Evolutionary conservation across 2,797 vertebrate genomes (phyloP).

Genomic region (Pseudomugil tenellus): DNA sequence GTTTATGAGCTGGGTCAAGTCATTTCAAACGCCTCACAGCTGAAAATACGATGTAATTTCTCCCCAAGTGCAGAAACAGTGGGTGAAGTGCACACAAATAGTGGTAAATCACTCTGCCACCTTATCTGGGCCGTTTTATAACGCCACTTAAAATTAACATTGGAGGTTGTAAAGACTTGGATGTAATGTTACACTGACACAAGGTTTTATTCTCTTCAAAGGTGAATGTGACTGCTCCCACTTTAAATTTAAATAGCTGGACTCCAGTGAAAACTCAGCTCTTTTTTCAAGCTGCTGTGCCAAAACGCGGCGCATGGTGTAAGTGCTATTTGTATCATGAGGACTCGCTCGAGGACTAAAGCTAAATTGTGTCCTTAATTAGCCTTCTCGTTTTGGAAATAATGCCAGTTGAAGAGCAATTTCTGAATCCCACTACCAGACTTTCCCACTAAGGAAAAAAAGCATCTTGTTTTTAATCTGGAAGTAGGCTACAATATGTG

Average conservation of each 20-base stretch:
- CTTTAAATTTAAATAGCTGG: constrained; percentile 13
- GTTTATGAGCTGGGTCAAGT: constrained; percentile 73
- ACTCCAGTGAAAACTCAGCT: constrained; percentile 15
- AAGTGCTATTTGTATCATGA: not conserved
- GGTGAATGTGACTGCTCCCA: not conserved
- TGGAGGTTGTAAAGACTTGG: constrained; percentile 50
- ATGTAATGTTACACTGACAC: constrained; percentile 34
- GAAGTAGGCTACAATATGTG: not conserved
- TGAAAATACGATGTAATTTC: constrained; percentile 85
- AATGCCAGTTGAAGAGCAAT: constrained; percentile 35
- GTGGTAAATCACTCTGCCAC: constrained; percentile 83
- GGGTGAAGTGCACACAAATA: too few relatives aligned
- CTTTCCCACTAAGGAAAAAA: not conserved
- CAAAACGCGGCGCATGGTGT: not conserved
- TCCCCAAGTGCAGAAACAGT: too few relatives aligned
- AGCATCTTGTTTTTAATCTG: not conserved
- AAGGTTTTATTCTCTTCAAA: constrained; percentile 5
- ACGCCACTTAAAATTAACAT: constrained; percentile 72
- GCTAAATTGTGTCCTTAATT: constrained; percentile 49
- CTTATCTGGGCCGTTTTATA: constrained; percentile 77
- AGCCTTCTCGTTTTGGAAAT: constrained; percentile 26
- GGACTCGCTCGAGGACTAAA: constrained; percentile 16
- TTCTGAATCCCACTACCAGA: not conserved
- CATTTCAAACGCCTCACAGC: constrained; percentile 83
- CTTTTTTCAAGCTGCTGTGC: constrained; percentile 17